Base-by-base conservation (phyloP, 2,113 vertebrate genomes). In the Vicugna pacos region DNA sequence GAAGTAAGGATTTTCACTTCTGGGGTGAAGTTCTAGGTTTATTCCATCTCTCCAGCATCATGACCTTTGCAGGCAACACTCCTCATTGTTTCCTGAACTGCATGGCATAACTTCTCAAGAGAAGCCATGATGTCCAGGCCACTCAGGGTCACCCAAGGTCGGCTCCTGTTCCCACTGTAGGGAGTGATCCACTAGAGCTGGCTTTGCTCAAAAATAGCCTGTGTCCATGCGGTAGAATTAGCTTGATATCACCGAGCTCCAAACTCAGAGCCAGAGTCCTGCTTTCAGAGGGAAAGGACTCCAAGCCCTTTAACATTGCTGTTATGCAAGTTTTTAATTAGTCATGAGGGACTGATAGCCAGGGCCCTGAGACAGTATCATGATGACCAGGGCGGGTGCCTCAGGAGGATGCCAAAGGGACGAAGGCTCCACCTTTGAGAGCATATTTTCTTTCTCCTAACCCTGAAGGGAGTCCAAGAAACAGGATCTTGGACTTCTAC, bases 151-250 rank as follows among this genome's bases (percentile, higher is more conserved):
- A 89, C 11, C 38, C 96, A 97, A 98, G 97, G 91, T 93, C 92
- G 95, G 79, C 92, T 92, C 70, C 82, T 86, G 26, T 96, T 95
- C 89, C 94, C 54, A 60, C 89, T 89, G 46, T 92, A 95, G 75
- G 54, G 83, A 96, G 73, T 82, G 89, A 97, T 52, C 92, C 77
- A 75, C 92, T 86, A 54, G 93, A 89, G 69, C 91, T 97, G 86
- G 48, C 96, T 96, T 97, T 96, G 96, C 93, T 88, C 97, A 70
- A 95, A 97, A 97, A 97, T 97, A 97, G 95, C 94, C 85, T 32
- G 69, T 67, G 96, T 97, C 96, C 87, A 56, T 83, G 94, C 48
- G 83, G 86, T 96, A 70, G 93, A 95, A 95, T 93, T 92, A 95
- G 96, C 58, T 83, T 97, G 92, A 86, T 94, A 96, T 89, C 96